Evolutionary conservation across 1,140 invertebrate genomes (phyloP).

Genomic region (Drosophila pruinosa): DNA sequence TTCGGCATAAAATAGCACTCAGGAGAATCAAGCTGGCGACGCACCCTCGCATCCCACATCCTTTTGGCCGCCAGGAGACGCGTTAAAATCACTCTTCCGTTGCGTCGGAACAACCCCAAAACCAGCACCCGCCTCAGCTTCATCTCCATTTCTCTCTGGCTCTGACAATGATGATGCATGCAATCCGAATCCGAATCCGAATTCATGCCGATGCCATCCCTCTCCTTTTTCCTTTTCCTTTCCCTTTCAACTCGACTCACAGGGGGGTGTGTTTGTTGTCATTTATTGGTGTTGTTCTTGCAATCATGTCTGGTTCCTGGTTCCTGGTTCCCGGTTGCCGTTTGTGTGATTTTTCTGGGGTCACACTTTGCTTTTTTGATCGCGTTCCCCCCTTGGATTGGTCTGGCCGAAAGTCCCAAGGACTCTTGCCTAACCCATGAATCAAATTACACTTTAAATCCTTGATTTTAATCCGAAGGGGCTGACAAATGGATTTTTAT

Average conservation of each 20-base stretch:
- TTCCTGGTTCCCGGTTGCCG: conserved; percentile 7
- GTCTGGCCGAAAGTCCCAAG: conserved; percentile 3
- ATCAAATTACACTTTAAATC: conserved; percentile 83
- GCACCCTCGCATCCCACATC: conserved; percentile 49
- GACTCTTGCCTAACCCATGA: conserved; percentile 48
- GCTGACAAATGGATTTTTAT: conserved; percentile 82
- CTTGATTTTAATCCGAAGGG: conserved; percentile 82
- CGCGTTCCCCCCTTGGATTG: conserved; percentile 17
- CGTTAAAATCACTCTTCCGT: conserved; percentile 76
- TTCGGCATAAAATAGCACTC: conserved; percentile 80
- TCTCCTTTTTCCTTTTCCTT: neutral
- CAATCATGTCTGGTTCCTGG: conserved; percentile 9
- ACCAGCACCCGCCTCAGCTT: neutral
- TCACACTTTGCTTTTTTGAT: conserved; percentile 79
- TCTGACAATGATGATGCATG: conserved; percentile 4
- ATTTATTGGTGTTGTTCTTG: conserved; percentile 77
- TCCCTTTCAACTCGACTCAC: no score
- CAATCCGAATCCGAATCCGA: neutral
- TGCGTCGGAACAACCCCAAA: conserved; percentile 43
- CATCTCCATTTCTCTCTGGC: neutral
- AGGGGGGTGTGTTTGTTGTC: conserved; percentile 78
- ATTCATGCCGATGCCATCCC: neutral
- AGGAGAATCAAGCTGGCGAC: conserved; percentile 49
- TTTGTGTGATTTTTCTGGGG: conserved; percentile 77
- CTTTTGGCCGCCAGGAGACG: conserved; percentile 46